A percentile compares a stretch with the other conserved stretches of the same genome.
These are phyloP conservation scores for Heterotis niloticus DNA, from an alignment of 2,113 vertebrate species.

Conservation along the genomic window DNA sequence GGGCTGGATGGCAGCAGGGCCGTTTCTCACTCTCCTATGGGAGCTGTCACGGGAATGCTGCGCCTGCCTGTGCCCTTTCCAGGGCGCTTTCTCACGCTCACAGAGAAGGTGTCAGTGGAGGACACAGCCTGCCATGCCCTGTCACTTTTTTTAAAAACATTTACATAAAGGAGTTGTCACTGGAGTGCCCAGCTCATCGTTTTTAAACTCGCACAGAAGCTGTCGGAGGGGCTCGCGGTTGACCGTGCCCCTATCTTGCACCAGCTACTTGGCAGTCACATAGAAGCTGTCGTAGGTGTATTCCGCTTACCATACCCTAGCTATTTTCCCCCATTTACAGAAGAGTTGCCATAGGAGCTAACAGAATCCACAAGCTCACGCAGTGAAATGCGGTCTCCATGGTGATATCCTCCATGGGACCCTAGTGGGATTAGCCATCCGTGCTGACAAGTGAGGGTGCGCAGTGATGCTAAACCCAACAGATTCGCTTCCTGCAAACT, in stretches of 20 bases:
- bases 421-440: slow-evolving; percentile 49
- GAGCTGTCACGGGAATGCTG: neutral
- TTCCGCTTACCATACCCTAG: slow-evolving; percentile 1
- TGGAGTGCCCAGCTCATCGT: neutral
- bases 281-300: neutral
- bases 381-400: slow-evolving; percentile 64
- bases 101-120: slow-evolving; percentile 21
- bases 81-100: neutral
- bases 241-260: neutral
- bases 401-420: slow-evolving; percentile 62
- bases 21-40: slow-evolving; percentile 10
- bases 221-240: neutral
- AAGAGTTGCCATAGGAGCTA: slow-evolving; percentile 65
- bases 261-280: slow-evolving; percentile 7
- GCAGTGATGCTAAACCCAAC: slow-evolving; percentile 38
- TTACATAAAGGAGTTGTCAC: slow-evolving; percentile 18
- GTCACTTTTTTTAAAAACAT: neutral
- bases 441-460: slow-evolving; percentile 47
- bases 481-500: slow-evolving; percentile 30
- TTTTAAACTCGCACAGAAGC: neutral
- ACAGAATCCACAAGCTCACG: slow-evolving; percentile 58
- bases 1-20: slow-evolving; percentile 16
- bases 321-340: slow-evolving; percentile 22
- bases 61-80: neutral
- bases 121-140: neutral